Conservation (phyloP, 1,140 invertebrate genomes). For the Amyelois transitella region DNA sequence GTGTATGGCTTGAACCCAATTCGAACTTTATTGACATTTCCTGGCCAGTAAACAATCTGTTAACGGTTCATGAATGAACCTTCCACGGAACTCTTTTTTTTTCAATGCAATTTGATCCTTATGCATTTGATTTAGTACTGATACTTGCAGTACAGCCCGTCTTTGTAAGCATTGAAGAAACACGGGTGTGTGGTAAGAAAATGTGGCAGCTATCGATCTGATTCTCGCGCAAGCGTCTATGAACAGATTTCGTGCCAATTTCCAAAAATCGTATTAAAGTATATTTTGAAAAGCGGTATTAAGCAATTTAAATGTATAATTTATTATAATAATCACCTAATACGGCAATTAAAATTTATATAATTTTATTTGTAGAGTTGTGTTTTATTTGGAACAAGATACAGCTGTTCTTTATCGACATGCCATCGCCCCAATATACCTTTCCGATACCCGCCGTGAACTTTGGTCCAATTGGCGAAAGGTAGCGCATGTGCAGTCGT, state of each 20-base stretch:
- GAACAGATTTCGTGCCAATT: conserved; percentile 16
- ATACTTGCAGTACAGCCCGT: not conserved
- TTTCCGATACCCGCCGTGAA: conserved; percentile 29
- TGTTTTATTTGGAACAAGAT: conserved; percentile 6
- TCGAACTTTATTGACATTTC: conserved; percentile 26
- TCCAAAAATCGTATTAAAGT: conserved; percentile 7
- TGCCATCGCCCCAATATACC: not conserved
- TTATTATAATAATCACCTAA: no score
- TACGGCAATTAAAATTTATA: not conserved
- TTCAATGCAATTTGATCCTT: conserved; percentile 8
- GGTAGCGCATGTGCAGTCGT: conserved; percentile 51
- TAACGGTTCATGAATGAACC: conserved; percentile 24
- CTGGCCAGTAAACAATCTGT: conserved; percentile 18
- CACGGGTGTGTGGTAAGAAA: conserved; percentile 14
- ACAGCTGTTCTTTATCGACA: conserved; percentile 13
- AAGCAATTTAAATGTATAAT: no score
- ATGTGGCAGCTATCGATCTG: conserved; percentile 45
- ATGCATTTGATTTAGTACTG: not conserved
- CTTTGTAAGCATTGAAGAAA: not conserved
- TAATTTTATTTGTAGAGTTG: not conserved
- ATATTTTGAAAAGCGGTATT: no score
- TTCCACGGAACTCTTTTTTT: conserved; percentile 1
- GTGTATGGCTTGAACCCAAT: conserved; percentile 11
- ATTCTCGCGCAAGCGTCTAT: conserved; percentile 52
- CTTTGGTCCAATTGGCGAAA: conserved; percentile 46